Evolutionary conservation across 2,113 vertebrate species (phyloP).

Genomic region (Tragulus kanchil): DNA sequence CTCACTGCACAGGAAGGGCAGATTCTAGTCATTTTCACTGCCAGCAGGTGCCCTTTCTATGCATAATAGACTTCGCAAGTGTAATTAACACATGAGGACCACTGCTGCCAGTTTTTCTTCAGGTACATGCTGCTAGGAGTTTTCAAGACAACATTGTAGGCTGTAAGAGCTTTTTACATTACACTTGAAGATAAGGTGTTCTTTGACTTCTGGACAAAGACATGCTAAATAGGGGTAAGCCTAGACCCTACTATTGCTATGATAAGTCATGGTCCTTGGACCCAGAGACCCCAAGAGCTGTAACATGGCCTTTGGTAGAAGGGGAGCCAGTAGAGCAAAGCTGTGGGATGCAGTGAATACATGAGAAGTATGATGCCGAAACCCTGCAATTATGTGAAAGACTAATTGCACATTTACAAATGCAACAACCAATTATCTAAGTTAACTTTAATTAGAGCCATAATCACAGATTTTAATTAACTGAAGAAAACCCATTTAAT

Average conservation of each 20-base stretch:
- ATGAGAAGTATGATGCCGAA: constrained; percentile 65
- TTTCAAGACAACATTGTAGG: constrained; percentile 84
- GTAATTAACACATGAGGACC: constrained; percentile 97
- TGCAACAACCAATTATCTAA: constrained; percentile 90
- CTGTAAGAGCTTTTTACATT: constrained; percentile 81
- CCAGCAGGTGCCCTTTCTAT: constrained; percentile 96
- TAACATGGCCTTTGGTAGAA: neutral
- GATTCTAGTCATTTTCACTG: constrained; percentile 94
- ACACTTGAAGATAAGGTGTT: constrained; percentile 82
- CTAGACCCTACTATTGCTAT: constrained; percentile 79
- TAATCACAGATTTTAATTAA: constrained; percentile 93
- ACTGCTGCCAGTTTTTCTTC: constrained; percentile 88
- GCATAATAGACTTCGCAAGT: constrained; percentile 95
- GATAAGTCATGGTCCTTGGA: constrained; percentile 83
- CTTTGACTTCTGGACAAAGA: constrained; percentile 85
- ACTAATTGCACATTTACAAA: constrained; percentile 92
- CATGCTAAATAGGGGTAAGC: constrained; percentile 75
- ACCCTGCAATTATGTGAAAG: constrained; percentile 89
- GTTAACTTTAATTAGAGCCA: constrained; percentile 94
- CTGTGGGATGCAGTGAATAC: constrained; percentile 67
- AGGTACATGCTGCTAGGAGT: constrained; percentile 89
- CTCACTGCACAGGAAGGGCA: constrained; percentile 88
- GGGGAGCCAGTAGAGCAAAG: constrained; percentile 54
- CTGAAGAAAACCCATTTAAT: constrained; percentile 94
- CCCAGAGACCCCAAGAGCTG: constrained; percentile 57